These are phyloP conservation scores for Amyelois transitella DNA, from an alignment of 1,140 invertebrate species.

Conservation along the genomic window DNA sequence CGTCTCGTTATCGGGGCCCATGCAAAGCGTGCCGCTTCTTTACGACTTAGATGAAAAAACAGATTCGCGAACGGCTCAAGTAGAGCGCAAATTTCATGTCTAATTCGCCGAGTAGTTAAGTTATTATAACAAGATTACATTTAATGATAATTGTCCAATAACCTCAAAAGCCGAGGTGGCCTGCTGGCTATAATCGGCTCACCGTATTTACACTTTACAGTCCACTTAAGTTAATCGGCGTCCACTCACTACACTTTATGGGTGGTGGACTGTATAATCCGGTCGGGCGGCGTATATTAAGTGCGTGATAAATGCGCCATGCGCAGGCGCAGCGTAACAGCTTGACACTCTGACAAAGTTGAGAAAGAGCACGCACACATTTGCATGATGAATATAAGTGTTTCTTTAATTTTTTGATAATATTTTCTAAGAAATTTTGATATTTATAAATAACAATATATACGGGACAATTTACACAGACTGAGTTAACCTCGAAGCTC, in stretches of 20 bases:
- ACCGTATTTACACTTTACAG: constrained; percentile 21
- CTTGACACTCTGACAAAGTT: neutral
- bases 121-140: constrained; percentile 14
- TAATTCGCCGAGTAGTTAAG: constrained; percentile 10
- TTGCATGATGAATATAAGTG: neutral
- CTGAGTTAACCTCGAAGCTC: too few species aligned
- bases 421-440: neutral
- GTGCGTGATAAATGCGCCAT: neutral
- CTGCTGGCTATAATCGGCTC: constrained; percentile 6
- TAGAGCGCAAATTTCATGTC: constrained; percentile 6
- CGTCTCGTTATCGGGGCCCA: constrained; percentile 9
- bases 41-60: neutral
- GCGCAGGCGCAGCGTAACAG: constrained; percentile 5
- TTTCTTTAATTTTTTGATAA: neutral
- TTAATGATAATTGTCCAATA: constrained; percentile 14
- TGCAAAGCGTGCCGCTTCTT: neutral
- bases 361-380: neutral
- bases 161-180: constrained; percentile 11
- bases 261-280: constrained; percentile 7
- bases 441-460: too few species aligned
- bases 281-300: constrained; percentile 9
- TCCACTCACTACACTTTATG: constrained; percentile 16
- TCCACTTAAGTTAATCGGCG: constrained; percentile 17
- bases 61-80: neutral
- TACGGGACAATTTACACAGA: too few species aligned